Evolutionary conservation across 2,113 vertebrate genomes (phyloP).

Genomic region (Setophaga kirtlandii): DNA sequence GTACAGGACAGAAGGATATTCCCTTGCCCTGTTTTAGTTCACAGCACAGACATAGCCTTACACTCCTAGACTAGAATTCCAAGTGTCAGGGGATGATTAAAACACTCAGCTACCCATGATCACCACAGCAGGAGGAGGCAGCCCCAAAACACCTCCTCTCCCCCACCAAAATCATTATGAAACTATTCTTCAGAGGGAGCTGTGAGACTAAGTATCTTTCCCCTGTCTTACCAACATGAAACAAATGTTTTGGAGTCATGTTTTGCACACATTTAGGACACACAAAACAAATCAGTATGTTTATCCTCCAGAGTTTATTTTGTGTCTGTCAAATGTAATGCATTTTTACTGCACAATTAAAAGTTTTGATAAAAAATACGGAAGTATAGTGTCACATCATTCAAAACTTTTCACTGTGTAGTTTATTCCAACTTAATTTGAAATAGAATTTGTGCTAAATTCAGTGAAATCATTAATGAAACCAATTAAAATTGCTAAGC

Average conservation of each 20-base stretch:
- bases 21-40: neutral
- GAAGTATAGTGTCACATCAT: neutral
- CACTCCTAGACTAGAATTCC: neutral
- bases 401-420: constrained; percentile 12
- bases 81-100: neutral
- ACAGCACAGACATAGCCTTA: neutral
- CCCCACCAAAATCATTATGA: neutral
- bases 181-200: neutral
- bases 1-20: neutral
- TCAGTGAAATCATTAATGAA: constrained; percentile 22
- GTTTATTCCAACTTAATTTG: constrained; percentile 26
- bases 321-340: constrained; percentile 51
- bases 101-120: neutral
- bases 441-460: constrained; percentile 5
- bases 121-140: neutral
- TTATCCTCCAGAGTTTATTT: constrained; percentile 39
- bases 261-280: constrained; percentile 1
- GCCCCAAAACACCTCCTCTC: neutral
- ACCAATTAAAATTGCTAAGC: constrained; percentile 9
- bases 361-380: constrained; percentile 64
- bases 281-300: neutral
- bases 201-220: neutral
- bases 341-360: constrained; percentile 68
- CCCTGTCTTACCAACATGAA: neutral
- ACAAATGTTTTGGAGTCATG: neutral